Evolutionary conservation across 2,797 vertebrate species (phyloP), one percentile per base, ranked within the genome.

Genomic region (Sandelia bainsii): DNA sequence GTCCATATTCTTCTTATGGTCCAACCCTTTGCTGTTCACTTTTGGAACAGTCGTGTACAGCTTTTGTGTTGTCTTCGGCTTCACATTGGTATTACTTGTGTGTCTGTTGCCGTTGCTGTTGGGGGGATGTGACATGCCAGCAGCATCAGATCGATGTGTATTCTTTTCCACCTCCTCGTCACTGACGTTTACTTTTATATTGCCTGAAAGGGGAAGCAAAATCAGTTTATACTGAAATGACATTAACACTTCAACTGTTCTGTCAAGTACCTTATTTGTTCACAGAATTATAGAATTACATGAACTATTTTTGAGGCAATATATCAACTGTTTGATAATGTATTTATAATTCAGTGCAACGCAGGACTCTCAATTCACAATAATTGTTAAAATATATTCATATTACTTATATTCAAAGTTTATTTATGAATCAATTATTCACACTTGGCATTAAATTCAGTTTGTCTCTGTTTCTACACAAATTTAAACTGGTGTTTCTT

Each of bases 1-100:
- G 95, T 97, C 97, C 95, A 96, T 96, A 91, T 89, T 96, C 90
- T 94, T 96, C 84, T 96, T 96, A 88, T 94, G 92, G 81, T 95
- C 89, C 83, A 93, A 92, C 87, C 93, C 59, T 94, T 95, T 96
- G 90, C 94, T 94, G 89, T 93, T 94, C 79, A 87, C 89, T 86
- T 96, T 96, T 49, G 95, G 93, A 94, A 95, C 93, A 93, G 95
- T 88, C 39, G 93, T 81, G 68, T 90, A 67, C 72, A 92, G 78
- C 90, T 96, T 97, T 81, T 92, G 90, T 27, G 91, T 86, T 62
- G 93, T 94, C 87, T 96, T 96, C 72, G 92, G 90, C 87, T 94
- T 91, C 81, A 82, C 90, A 70, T 92, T 94, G 77, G 93, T 44
- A 79, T 95, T 95, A 91, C 87, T 88, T 0, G 90, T 76, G 90